These are phyloP conservation scores for Stenurella melanura DNA, from an alignment of 2,888 invertebrate species.

Conservation along the genomic window DNA sequence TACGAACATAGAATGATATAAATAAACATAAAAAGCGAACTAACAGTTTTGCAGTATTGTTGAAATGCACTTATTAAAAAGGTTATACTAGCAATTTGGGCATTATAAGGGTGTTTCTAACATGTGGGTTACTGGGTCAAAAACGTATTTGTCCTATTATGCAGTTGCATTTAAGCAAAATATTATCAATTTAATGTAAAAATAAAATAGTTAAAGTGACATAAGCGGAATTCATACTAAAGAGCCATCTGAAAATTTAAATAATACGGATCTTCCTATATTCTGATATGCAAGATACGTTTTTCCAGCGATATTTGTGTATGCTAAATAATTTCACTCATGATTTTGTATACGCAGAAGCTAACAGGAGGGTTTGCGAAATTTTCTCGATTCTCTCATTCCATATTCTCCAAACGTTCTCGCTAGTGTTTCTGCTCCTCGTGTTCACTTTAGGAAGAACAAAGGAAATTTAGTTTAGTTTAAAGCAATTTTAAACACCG, in stretches of 20 bases:
- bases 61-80: too few relatives aligned
- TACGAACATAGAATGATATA: too few relatives aligned
- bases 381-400: slow-evolving; percentile 9
- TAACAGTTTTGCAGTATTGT: too few relatives aligned
- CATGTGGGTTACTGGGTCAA: too few relatives aligned
- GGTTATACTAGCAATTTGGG: too few relatives aligned
- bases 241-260: background rate
- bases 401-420: background rate
- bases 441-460: slow-evolving; percentile 2
- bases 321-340: slow-evolving; percentile 18
- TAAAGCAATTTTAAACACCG: slow-evolving; percentile 14
- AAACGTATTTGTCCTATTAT: background rate
- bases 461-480: slow-evolving; percentile 19
- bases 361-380: background rate
- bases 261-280: background rate
- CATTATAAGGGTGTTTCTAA: too few relatives aligned
- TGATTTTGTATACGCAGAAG: slow-evolving; percentile 11
- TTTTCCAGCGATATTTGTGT: slow-evolving; percentile 8
- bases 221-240: too few relatives aligned
- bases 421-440: slow-evolving; percentile 15
- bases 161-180: background rate
- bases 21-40: too few relatives aligned
- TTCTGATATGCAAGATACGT: background rate
- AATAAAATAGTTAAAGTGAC: too few relatives aligned
- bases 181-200: background rate